These are phyloP conservation scores for Yponomeuta evonymella DNA, from an alignment of 2,888 invertebrate species.

Conservation along the genomic window DNA sequence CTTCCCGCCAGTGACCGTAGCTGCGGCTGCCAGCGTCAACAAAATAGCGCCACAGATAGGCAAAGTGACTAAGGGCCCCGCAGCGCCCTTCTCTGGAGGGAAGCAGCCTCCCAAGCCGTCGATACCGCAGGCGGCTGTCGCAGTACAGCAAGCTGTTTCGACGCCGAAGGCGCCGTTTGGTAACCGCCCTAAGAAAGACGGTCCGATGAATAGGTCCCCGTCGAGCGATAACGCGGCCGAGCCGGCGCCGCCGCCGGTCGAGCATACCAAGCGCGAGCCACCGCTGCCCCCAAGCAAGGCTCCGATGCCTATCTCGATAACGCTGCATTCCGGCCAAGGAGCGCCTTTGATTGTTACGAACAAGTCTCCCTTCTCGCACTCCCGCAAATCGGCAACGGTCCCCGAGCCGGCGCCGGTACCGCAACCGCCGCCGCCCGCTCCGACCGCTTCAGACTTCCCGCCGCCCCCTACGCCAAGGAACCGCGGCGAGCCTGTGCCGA, in stretches of 20 bases:
- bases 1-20: conserved; percentile 32
- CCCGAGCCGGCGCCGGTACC: conserved; percentile 60
- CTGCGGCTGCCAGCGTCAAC: conserved; percentile 26
- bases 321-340: conserved; percentile 53
- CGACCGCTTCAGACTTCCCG: conserved; percentile 71
- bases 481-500: conserved; percentile 49
- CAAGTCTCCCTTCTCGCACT: conserved; percentile 55
- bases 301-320: conserved; percentile 70
- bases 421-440: conserved; percentile 50
- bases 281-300: conserved; percentile 64
- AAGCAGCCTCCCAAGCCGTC: conserved; percentile 62
- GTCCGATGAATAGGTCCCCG: conserved; percentile 54
- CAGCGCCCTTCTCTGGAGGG: conserved; percentile 64
- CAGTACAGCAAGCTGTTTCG: conserved; percentile 55
- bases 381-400: conserved; percentile 54
- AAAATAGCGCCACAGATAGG: conserved; percentile 14
- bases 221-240: conserved; percentile 37
- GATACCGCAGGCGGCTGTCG: conserved; percentile 61
- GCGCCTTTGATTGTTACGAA: conserved; percentile 68
- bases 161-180: conserved; percentile 67
- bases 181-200: conserved; percentile 65
- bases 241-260: conserved; percentile 36
- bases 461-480: conserved; percentile 66
- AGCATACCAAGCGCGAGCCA: conserved; percentile 56
- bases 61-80: conserved; percentile 57